Evolutionary conservation across 2,113 vertebrate genomes (phyloP).

Genomic region (Lagopus muta): DNA sequence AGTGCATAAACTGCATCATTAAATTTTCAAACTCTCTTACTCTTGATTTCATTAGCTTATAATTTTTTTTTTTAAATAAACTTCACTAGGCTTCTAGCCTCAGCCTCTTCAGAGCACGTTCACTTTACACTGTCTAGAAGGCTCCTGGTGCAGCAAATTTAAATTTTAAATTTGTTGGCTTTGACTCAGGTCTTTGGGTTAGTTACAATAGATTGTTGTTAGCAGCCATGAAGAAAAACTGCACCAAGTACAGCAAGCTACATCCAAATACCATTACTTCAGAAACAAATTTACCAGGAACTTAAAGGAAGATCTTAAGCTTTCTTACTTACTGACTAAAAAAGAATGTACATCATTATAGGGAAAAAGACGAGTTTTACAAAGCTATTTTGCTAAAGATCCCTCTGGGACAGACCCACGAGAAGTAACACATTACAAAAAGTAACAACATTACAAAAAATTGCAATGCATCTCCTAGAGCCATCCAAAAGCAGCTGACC

Average conservation of each 20-base stretch:
- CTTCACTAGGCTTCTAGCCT: not conserved
- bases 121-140: not conserved
- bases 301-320: not conserved
- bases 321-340: not conserved
- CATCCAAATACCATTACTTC: not conserved
- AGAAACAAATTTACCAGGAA: not conserved
- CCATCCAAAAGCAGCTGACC: not conserved
- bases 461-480: not conserved
- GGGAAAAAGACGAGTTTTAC: not conserved
- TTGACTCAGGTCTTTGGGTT: not conserved
- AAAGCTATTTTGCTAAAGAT: not conserved
- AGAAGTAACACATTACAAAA: not conserved
- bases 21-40: not conserved
- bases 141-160: not conserved
- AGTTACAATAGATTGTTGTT: not conserved
- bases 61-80: not conserved
- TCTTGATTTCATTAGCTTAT: not conserved
- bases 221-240: not conserved
- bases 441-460: not conserved
- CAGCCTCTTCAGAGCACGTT: not conserved
- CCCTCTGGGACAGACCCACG: not conserved
- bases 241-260: not conserved
- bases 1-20: not conserved
- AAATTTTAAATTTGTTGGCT: accelerated
- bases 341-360: not conserved